Evolutionary conservation across 1,140 invertebrate genomes (phyloP), one percentile per base, ranked within the genome.

Genomic region (Steinernema khuongi): DNA sequence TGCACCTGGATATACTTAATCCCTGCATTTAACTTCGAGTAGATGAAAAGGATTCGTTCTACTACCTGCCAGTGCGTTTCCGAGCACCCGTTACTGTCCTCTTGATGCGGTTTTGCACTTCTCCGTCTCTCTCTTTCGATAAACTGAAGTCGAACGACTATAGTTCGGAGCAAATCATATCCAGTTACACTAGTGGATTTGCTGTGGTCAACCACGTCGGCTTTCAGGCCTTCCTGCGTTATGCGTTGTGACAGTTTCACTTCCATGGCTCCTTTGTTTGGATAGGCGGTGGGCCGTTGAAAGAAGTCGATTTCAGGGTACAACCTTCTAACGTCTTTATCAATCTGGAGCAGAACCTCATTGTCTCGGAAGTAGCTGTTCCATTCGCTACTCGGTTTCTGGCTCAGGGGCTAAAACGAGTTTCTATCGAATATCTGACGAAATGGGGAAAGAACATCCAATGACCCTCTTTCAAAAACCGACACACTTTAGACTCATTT

Each of bases 1-100:
- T n/a, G n/a, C 41, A 88, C 88, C 87, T 98, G 94, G 0, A 97
- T 94, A 87, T 98, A 99, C 1, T 93, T 91, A 85, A 97, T 93
- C 0, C 96, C 96, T 1, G 95, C 94, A 89, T 99, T 98, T 1
- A 98, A 89, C 87, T 98, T 98, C 0, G 94, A 94, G 86, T 97
- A 99, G 1, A 99, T 88, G 85, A 98, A 99, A 29, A 99, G 87
- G 84, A 99, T 94, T 79, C 96, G 88, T 85, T 98, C 94, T 0
- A 97, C 92, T 7, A 99, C 94, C 88, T 99, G 95, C 95, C 88
- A 86, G 72, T 88, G 87, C 0, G 86, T 86, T 73, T 88, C 87
- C 66, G 86, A 79, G 26, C 74, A 32, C n/a, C 68, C 22, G 7
- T 67, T 30, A 36, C 11, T 31, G 68, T 32, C 31, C 33, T 72